Conservation (phyloP, 2,113 vertebrate genomes). For the Bungarus multicinctus region DNA sequence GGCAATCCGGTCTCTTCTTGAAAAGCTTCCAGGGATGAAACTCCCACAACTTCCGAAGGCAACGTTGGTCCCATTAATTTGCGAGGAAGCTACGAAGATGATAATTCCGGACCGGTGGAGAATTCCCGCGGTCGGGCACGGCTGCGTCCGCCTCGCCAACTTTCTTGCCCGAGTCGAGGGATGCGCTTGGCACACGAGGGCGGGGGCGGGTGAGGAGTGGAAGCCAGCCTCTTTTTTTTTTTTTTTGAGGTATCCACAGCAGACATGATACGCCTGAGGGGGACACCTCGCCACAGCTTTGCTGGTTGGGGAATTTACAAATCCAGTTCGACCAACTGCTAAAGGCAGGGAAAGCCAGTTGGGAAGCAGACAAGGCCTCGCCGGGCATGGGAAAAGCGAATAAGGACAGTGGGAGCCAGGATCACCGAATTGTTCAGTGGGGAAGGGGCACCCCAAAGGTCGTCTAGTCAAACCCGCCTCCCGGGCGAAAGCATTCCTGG, state of each 20-base stretch:
- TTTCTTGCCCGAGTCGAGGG: background rate
- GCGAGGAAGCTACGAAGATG: rapidly evolving
- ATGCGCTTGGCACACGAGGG: rapidly evolving
- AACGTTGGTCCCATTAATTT: background rate
- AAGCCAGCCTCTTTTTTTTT: too few relatives aligned
- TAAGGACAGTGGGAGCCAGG: background rate
- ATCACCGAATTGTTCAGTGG: rapidly evolving
- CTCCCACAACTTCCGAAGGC: background rate
- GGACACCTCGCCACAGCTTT: background rate
- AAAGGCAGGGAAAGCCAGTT: background rate
- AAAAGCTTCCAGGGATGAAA: background rate
- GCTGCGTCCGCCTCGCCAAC: background rate
- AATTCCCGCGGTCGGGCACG: background rate
- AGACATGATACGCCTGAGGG: background rate
- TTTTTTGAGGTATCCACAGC: background rate
- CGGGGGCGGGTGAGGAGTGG: too few relatives aligned
- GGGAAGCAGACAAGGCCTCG: background rate
- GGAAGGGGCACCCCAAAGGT: background rate
- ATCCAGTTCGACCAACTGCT: background rate
- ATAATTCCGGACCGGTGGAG: background rate
- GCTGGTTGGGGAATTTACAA: background rate
- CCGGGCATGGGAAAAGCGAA: background rate
- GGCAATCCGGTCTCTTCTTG: too few relatives aligned
- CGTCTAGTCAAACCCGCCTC: background rate
- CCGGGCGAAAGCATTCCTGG: background rate